Evolutionary conservation across 92 coral and sea anemone genomes (phyloP), one percentile per base, ranked within the genome.

Genomic region (Nematostella vectensis): DNA sequence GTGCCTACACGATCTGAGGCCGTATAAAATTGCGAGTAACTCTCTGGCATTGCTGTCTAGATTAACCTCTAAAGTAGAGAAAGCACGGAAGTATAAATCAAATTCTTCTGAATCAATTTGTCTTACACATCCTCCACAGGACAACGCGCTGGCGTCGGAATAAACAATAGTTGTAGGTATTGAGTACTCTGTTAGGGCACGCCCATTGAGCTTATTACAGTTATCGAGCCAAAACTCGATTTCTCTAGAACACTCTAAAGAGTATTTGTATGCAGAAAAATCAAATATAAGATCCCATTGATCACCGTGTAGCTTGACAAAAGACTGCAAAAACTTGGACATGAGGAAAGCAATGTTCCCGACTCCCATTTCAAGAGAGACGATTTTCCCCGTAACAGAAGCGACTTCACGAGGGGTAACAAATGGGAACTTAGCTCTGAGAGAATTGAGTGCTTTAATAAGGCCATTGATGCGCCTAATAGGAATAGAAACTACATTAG

Each of bases 41-140:
- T 69, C 75, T 45, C 75, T 69, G 23, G 48, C 75, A 29, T 58
- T 58, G 21, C 75, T 69, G 47, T 69, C 75, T n/a, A 40, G 19
- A 20, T 25, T 42, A 43, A 52, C 27, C 42, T 58, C 67, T 67
- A 23, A 24, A 11, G 67, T 48, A 25, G 63, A 36, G 54, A 70
- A 62, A 9, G 63, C 71, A 51, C 51, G 26, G 25, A 2, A 70
- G 31, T 36, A 70, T 16, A 62, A 33, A 4, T 70, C 62, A 50
- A 62, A 70, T 31, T 70, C 77, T 16, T 23, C 57, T 20, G 17
- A 25, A 61, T 69, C 70, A 27, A 61, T 29, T 26, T 31, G 26
- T 17, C 25, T 27, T 29, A 61, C 62, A 54, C 43, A 28, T 28
- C 78, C 64, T 3, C 78, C 64, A 37, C 64, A 62, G 12, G 78